phyloP scores from a whole-genome alignment of 2,113 vertebrate species.

The Desmodus rotundus region DNA sequence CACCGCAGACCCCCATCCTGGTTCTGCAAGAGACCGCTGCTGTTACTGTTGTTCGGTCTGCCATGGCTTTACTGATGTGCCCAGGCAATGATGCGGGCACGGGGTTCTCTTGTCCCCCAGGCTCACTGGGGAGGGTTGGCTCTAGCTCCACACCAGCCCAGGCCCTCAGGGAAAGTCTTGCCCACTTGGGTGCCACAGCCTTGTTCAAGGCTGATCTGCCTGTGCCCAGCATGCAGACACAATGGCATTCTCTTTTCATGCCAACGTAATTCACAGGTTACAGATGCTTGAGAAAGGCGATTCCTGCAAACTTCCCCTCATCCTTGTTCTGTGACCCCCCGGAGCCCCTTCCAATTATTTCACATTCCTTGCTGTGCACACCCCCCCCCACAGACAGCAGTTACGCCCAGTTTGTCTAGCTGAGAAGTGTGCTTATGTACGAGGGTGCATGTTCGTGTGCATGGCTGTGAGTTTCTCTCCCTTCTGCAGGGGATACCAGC shows the following conservation, averaged over 20 bases:
- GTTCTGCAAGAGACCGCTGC: accelerated
- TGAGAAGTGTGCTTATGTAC: neutral
- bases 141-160: neutral
- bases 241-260: neutral
- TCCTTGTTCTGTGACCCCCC: neutral
- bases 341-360: conserved; percentile 59
- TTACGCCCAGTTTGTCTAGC: conserved; percentile 72
- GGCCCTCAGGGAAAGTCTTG: neutral
- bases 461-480: conserved; percentile 46
- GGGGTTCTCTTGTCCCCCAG: neutral
- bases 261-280: neutral
- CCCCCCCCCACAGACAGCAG: neutral
- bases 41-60: neutral
- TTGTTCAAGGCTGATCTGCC: neutral
- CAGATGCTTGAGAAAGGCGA: neutral
- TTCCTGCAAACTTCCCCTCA: no score
- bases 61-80: neutral
- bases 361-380: conserved; percentile 63
- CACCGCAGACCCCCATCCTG: accelerated
- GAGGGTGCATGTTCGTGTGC: neutral
- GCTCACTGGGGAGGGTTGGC: neutral
- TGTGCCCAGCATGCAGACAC: no score
- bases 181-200: accelerated
- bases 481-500: conserved; percentile 87
- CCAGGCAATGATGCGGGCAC: neutral